Base-by-base conservation (phyloP, 2,113 vertebrate genomes). In the Mystacornis crossleyi region DNA sequence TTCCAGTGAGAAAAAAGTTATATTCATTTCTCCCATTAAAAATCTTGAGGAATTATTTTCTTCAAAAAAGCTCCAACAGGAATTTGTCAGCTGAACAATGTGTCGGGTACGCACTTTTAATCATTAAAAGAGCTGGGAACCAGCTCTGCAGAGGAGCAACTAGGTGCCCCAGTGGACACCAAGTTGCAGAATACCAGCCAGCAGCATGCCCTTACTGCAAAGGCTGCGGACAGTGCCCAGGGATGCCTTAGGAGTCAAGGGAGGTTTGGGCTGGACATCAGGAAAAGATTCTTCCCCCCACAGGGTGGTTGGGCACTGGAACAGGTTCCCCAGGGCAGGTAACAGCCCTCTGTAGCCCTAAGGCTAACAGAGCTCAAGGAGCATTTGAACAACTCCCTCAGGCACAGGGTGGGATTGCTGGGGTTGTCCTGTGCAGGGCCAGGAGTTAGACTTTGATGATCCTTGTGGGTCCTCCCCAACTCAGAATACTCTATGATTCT, bases 151-250 rank as follows among this genome's bases (percentile, higher is more conserved):
- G 62, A 57, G 29, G 18, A 62, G 14, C 42, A 72, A 9, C 16
- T 1, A 1, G 16, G 21, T 1, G 0, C 34, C 62, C 20, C 5
- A 0, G 24, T 4, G 9, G 65, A 74, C 29, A 40, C 8, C 33
- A 33, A 67, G 33, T 1, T 16, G 5, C 34, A 34, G 18, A 69
- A 33, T 10, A 25, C 2, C 34, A 69, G 40, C 24, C 66, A 58
- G 72, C 34, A 58, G 55, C 11, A 2, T 2, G 47, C 31, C 72
- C 61, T 38, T 18, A 33, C 38, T 5, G 1, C n/a, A 31, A 31
- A 53, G 14, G 19, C 0, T 1, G 21, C 23, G 8, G 17, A 15
- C 4, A 3, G 36, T 24, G 14, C 4, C 54, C 78, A 14, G n/a
- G 26, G 48, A 36, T n/a, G 66, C 72, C 31, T 26, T 8, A 9